Evolutionary conservation across 2,113 vertebrate species (phyloP), one percentile per base, ranked within the genome.

Genomic region (Catharus fuscescens): DNA sequence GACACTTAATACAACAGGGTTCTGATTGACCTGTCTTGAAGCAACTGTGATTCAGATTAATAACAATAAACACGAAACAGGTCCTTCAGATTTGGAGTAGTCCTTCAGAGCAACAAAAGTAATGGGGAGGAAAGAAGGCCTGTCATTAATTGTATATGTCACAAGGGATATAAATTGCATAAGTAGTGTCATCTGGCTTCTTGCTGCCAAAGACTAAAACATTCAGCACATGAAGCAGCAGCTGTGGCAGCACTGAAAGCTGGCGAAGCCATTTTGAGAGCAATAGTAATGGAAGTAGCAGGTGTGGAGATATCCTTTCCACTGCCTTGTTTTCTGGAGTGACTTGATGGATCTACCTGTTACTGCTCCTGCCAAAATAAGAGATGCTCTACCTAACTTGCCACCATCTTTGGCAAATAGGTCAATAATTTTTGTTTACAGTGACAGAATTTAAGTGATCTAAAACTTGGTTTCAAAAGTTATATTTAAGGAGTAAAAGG

Each of bases 301-400:
- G 93, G n/a, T 90, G 66, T 79, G 74, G 70, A 91, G 71, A 77
- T 54, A 59, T 80, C 47, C 32, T 91, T 91, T 60, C 28, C 18
- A 36, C 61, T 86, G 70, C 64, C 59, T 90, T 83, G 18, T 66
- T 91, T 86, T 59, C 87, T 73, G 50, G 54, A 76, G 42, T 62
- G 70, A 28, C 76, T 95, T 94, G 67, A 91, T 76, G 21, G 74
- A 94, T 94, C 74, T 95, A 83, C 80, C 78, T 91, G 87, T 47
- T 91, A 90, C 60, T 45, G 44, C 19, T 80, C 42, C 74, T 93
- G 85, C 84, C 78, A 73, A 86, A 86, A 66, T 62, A 88, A 71
- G 54, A 88, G 45, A 73, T 90, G 90, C 66, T 92, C 29, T 73
- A 12, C 45, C 12, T 71, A 82, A 62, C 73, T 82, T 82, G 32